These are phyloP conservation scores for Agrilus planipennis DNA, from an alignment of 1,140 invertebrate species.

Conservation along the genomic window DNA sequence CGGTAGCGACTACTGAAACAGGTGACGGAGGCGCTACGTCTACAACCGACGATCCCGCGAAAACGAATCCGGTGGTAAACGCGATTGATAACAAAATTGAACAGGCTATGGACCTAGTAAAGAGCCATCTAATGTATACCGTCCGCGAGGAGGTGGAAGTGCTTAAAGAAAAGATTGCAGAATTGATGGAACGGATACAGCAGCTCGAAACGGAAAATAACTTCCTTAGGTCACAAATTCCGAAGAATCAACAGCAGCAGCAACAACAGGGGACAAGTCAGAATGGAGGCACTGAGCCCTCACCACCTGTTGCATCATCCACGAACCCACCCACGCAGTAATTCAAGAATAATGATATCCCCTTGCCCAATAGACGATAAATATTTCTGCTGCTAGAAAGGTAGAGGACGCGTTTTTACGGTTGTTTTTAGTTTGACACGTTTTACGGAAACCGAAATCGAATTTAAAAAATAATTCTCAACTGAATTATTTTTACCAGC, in stretches of 20 bases:
- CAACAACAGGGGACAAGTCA: constrained; percentile 7
- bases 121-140: constrained; percentile 59
- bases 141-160: constrained; percentile 60
- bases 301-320: too few species aligned
- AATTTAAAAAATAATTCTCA: too few species aligned
- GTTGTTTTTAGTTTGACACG: too few species aligned
- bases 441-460: too few species aligned
- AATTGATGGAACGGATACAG: constrained; percentile 47
- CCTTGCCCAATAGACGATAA: too few species aligned
- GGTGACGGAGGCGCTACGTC: constrained; percentile 7
- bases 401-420: too few species aligned
- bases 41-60: constrained; percentile 25
- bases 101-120: constrained; percentile 59
- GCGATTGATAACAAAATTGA: constrained; percentile 61
- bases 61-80: constrained; percentile 32
- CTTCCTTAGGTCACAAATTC: constrained; percentile 31
- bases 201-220: constrained; percentile 50
- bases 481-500: too few species aligned
- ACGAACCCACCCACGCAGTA: too few species aligned
- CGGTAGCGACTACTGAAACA: constrained; percentile 10
- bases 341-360: too few species aligned
- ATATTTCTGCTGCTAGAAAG: too few species aligned
- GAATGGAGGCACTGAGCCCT: constrained; percentile 14
- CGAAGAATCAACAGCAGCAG: too few species aligned
- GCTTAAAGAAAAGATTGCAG: constrained; percentile 52